Evolutionary conservation across 2,888 invertebrate species (phyloP).

Genomic region (Drosophila ochracea): DNA sequence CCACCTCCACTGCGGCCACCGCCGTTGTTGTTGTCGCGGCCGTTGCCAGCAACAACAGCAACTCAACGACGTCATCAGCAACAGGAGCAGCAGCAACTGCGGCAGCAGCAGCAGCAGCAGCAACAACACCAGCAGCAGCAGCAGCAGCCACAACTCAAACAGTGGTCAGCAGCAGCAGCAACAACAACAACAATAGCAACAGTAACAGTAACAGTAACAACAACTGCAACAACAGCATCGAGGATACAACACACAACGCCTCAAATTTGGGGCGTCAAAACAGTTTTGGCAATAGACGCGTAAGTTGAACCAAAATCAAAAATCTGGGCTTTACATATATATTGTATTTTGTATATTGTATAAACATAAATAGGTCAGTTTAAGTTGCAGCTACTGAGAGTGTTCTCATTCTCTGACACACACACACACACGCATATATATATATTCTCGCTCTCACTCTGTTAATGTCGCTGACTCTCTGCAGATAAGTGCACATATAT

Average conservation of each 20-base stretch:
- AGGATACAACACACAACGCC: slow-evolving; percentile 62
- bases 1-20: slow-evolving; percentile 73
- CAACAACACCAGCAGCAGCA: slow-evolving; percentile 41
- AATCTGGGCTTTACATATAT: background rate
- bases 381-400: slow-evolving; percentile 19
- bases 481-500: slow-evolving; percentile 13
- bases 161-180: slow-evolving; percentile 16
- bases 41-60: slow-evolving; percentile 69
- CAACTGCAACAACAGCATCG: slow-evolving; percentile 66
- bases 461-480: slow-evolving; percentile 17
- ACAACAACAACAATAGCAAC: slow-evolving; percentile 27
- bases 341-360: background rate
- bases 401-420: slow-evolving; percentile 8
- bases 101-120: slow-evolving; percentile 17
- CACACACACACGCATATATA: background rate
- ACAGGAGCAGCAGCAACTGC: slow-evolving; percentile 27
- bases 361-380: slow-evolving; percentile 50
- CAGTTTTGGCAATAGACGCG: slow-evolving; percentile 84
- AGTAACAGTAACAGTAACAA: slow-evolving; percentile 30
- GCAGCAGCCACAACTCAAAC: slow-evolving; percentile 3
- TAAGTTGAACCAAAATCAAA: slow-evolving; percentile 67
- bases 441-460: slow-evolving; percentile 16
- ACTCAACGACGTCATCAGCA: slow-evolving; percentile 56
- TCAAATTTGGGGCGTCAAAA: slow-evolving; percentile 83
- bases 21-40: slow-evolving; percentile 77